phyloP scores from a whole-genome alignment of 2,113 vertebrate genomes.

The Corythoichthys intestinalis region DNA sequence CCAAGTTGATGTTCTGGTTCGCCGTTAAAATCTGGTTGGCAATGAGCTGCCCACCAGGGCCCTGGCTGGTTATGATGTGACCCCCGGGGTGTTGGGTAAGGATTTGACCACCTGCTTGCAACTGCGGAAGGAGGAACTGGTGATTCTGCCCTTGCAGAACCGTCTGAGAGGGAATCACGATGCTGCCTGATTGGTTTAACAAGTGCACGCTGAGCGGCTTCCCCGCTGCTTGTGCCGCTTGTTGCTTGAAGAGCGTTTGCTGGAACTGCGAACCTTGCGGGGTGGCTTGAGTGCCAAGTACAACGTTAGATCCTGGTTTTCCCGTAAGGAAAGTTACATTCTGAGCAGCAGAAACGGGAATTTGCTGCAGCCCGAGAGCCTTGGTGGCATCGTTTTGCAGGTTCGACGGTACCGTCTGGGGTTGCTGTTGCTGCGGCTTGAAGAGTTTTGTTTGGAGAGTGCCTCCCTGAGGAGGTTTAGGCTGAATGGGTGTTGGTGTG shows the following conservation, averaged over 20 bases:
- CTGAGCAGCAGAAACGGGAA: conserved; percentile 77
- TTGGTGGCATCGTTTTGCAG: conserved; percentile 81
- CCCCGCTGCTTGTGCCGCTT: conserved; percentile 74
- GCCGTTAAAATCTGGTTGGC: conserved; percentile 89
- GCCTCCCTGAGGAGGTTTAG: conserved; percentile 83
- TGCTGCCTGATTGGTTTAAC: conserved; percentile 88
- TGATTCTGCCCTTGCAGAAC: conserved; percentile 85
- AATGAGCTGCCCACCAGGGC: conserved; percentile 82
- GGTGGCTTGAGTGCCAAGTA: conserved; percentile 79
- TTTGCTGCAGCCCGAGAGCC: conserved; percentile 77
- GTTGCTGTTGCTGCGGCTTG: conserved; percentile 61
- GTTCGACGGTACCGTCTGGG: conserved; percentile 64
- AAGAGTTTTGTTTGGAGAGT: conserved; percentile 87
- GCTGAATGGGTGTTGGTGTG: conserved; percentile 94
- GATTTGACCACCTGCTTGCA: conserved; percentile 85
- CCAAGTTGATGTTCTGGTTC: conserved; percentile 90
- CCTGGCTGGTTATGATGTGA: conserved; percentile 85
- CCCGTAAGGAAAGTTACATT: conserved; percentile 88
- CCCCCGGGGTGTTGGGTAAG: conserved; percentile 78
- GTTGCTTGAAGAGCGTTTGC: conserved; percentile 79
- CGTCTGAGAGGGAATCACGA: conserved; percentile 90
- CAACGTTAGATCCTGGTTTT: conserved; percentile 83
- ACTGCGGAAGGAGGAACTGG: conserved; percentile 86
- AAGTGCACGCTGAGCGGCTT: conserved; percentile 91
- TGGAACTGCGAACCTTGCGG: conserved; percentile 75